Evolutionary conservation across 2,888 invertebrate species (phyloP), one percentile per base, ranked within the genome.

Genomic region (Athalia rosae): DNA sequence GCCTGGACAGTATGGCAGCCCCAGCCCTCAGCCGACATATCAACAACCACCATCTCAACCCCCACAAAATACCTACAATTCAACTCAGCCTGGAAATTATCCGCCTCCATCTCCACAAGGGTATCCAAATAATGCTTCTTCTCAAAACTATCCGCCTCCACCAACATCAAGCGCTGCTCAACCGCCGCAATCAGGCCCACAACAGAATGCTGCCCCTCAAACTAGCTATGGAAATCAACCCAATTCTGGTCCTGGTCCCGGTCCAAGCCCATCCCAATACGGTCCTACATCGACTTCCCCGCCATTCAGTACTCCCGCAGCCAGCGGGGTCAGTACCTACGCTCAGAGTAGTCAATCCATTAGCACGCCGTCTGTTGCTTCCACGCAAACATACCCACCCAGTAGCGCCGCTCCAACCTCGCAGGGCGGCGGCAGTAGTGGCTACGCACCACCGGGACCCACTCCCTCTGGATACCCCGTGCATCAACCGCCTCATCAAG

Each of bases 401-500:
- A 93, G 92, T 77, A 84, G 84, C 81, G 85, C 87, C 53, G 88
- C 90, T 15, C 85, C 90, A 3, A 82, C 87, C 73, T 86, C 90
- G 0, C 90, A 90, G 79, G 87, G 88, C 5, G 78, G 81, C 48
- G 89, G 84, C 28, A 28, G 28, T 2, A 28, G 28, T 43, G 88
- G 85, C 13, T 90, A 87, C 78, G 86, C 87, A 61, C 92, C 94
- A 83, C 92, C 93, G 47, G 93, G 93, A 85, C 93, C 94, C 3
- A 93, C 94, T 3, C 92, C 93, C 41, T 92, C 92, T 77, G 94
- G 94, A 76, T 93, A 94, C 79, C 93, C 93, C 0, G 91, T 85
- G 62, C 89, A 80, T 88, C 92, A 66, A 90, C 90, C 58, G 89
- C 92, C 88, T 88, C 92, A 80, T 90, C 92, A 77, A 89, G 91